These are phyloP conservation scores for Trematocara nigrifrons DNA, from an alignment of 2,113 vertebrate species.

Conservation along the genomic window DNA sequence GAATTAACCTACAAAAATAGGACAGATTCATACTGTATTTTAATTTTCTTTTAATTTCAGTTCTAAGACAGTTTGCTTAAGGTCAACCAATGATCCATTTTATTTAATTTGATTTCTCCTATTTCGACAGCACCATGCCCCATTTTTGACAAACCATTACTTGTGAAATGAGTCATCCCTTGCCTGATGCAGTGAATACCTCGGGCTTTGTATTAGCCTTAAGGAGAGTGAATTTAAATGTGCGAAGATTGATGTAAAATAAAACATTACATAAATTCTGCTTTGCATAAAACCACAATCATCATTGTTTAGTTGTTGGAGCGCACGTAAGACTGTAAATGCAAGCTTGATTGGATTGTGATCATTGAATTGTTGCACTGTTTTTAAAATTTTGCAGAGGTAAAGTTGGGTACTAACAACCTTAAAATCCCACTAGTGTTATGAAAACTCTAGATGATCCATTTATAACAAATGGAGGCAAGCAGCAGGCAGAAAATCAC, in stretches of 20 bases:
- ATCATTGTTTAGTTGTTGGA: background rate
- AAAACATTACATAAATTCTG: background rate
- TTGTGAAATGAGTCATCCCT: slow-evolving; percentile 43
- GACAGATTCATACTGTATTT: slow-evolving; percentile 26
- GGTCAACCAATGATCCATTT: slow-evolving; percentile 50
- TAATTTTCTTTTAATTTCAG: slow-evolving; percentile 1
- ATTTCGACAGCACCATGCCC: slow-evolving; percentile 1
- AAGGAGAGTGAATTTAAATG: slow-evolving; percentile 18
- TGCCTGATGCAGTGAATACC: slow-evolving; percentile 16
- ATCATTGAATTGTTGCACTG: background rate
- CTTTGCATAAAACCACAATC: background rate
- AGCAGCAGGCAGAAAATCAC: background rate
- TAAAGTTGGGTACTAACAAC: background rate
- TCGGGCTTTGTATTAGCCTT: slow-evolving; percentile 12
- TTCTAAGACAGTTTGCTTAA: slow-evolving; percentile 37
- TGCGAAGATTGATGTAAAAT: slow-evolving; percentile 28
- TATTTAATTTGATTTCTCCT: slow-evolving; percentile 40
- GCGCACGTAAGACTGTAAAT: background rate
- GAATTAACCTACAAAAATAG: slow-evolving; percentile 21
- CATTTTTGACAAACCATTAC: slow-evolving; percentile 50
- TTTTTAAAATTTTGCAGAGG: background rate
- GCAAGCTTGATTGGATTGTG: background rate
- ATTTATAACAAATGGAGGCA: background rate
- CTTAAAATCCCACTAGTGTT: background rate
- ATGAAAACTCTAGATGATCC: background rate